A percentile compares a stretch with the other conserved stretches of the same genome.
These are phyloP conservation scores for Boleophthalmus pectinirostris DNA, from an alignment of 2,113 vertebrate genomes.

Conservation along the genomic window DNA sequence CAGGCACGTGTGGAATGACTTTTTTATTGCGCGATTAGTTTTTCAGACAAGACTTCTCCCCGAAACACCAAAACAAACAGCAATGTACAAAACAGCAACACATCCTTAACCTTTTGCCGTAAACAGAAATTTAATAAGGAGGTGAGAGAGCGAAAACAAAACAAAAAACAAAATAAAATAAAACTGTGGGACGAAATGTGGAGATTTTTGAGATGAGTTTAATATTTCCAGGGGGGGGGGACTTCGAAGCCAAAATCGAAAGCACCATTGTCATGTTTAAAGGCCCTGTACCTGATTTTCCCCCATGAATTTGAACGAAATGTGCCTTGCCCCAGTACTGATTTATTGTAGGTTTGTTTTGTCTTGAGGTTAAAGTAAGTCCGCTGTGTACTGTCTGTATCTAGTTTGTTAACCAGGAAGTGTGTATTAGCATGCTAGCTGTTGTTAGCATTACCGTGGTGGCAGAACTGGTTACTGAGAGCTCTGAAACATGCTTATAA, in stretches of 20 bases:
- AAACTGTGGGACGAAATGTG: slow-evolving; percentile 64
- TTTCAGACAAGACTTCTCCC: slow-evolving; percentile 80
- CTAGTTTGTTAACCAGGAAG: too few relatives aligned
- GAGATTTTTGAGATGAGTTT: slow-evolving; percentile 72
- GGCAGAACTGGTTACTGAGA: too few relatives aligned
- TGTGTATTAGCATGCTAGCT: too few relatives aligned
- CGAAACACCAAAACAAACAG: slow-evolving; percentile 75
- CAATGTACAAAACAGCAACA: slow-evolving; percentile 79
- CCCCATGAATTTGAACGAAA: too few relatives aligned
- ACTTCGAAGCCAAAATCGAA: slow-evolving; percentile 76
- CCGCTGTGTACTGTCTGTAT: too few relatives aligned
- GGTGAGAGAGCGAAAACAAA: slow-evolving; percentile 71
- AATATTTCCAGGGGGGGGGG: slow-evolving; percentile 34
- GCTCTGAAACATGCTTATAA: too few relatives aligned
- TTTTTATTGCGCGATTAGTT: slow-evolving; percentile 83
- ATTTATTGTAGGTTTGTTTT: too few relatives aligned
- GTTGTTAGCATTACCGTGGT: too few relatives aligned
- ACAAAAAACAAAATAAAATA: slow-evolving; percentile 58
- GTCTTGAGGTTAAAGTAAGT: too few relatives aligned
- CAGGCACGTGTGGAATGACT: slow-evolving; percentile 72
- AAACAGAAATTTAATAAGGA: slow-evolving; percentile 81
- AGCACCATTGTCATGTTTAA: slow-evolving; percentile 79
- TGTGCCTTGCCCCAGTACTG: too few relatives aligned
- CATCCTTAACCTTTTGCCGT: slow-evolving; percentile 72
- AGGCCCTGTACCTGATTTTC: too few relatives aligned